Evolutionary conservation across 2,113 vertebrate genomes (phyloP).

Genomic region (Alligator sinensis): DNA sequence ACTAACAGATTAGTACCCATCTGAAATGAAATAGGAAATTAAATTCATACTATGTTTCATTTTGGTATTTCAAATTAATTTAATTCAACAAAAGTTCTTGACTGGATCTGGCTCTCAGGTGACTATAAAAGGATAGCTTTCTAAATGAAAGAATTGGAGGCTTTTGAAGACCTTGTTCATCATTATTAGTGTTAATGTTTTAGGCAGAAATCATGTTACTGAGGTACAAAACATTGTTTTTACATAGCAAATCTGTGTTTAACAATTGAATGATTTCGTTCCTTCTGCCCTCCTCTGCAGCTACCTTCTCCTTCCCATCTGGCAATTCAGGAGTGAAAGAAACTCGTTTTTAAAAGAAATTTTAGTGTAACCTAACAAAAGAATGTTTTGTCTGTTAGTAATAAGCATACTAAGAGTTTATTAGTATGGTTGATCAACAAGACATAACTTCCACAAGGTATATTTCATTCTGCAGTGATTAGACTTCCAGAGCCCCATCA

Average conservation of each 20-base stretch:
- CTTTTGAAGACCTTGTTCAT: neutral
- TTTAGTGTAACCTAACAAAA: neutral
- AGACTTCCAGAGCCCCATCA: accelerated
- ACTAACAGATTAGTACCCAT: neutral
- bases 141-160: accelerated
- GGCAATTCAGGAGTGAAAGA: neutral
- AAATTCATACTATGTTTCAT: neutral
- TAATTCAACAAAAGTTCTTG: neutral
- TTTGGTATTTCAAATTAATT: neutral
- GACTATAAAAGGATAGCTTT: neutral
- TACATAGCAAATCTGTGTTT: neutral
- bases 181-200: neutral
- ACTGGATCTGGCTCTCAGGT: neutral
- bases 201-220: neutral
- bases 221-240: neutral
- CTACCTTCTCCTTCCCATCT: neutral
- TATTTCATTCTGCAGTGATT: neutral
- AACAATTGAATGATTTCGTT: neutral
- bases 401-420: neutral
- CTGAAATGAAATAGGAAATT: neutral
- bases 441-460: too few species aligned
- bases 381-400: too few species aligned
- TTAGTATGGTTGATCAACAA: accelerated
- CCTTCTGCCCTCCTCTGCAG: accelerated
- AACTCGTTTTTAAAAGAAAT: neutral